These are phyloP conservation scores for Porites lutea DNA, from an alignment of 64 coral and sea anemone genomes.

Conservation along the genomic window DNA sequence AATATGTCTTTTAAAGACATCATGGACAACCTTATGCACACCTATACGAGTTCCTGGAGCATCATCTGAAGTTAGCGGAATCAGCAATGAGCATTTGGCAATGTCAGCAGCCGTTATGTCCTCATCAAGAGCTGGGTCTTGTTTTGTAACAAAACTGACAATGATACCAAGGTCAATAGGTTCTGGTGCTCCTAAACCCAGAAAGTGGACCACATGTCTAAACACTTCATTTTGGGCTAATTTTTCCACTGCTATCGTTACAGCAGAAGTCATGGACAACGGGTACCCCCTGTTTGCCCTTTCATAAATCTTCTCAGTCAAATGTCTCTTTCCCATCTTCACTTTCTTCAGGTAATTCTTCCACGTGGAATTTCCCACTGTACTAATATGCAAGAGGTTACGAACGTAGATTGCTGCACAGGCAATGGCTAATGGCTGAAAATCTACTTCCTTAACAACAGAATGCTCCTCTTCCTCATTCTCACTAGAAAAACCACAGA, in stretches of 20 bases:
- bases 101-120: not conserved
- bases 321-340: not conserved
- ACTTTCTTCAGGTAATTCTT: not conserved
- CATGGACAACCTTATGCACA: constrained; percentile 22
- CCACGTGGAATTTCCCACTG: not conserved
- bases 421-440: constrained; percentile 22
- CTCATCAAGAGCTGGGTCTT: not conserved
- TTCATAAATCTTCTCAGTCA: constrained; percentile 9
- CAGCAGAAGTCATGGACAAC: not conserved
- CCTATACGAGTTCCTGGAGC: not conserved
- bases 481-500: not conserved
- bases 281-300: not conserved
- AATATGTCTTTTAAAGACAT: not conserved
- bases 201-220: not conserved
- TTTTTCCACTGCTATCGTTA: not conserved
- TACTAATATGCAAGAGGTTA: not conserved
- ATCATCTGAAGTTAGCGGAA: not conserved
- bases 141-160: constrained; percentile 6
- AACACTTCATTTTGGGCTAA: not conserved
- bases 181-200: not conserved
- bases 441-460: not conserved
- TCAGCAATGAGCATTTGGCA: constrained; percentile 13
- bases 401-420: constrained; percentile 13
- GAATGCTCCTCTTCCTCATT: not conserved
- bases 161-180: not conserved